Evolutionary conservation across 2,888 invertebrate genomes (phyloP).

Genomic region (Notocelia uddmanniana): DNA sequence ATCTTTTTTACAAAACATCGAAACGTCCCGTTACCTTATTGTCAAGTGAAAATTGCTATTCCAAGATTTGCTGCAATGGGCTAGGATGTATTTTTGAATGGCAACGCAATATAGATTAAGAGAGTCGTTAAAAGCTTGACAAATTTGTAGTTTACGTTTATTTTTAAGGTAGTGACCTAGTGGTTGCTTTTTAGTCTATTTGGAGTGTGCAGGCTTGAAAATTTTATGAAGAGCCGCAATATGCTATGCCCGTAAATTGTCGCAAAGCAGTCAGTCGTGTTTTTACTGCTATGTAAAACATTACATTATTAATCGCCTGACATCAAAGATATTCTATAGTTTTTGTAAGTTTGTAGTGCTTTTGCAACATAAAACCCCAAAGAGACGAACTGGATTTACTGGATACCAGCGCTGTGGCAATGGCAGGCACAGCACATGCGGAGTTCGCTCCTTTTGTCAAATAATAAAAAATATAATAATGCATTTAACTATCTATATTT

Average conservation of each 20-base stretch:
- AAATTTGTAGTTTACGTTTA: slow-evolving; percentile 25
- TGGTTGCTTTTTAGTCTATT: not conserved
- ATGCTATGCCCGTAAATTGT: not conserved
- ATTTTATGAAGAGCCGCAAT: not conserved
- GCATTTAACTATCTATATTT: too few relatives aligned
- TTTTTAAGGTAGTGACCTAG: slow-evolving; percentile 26
- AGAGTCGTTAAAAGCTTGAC: slow-evolving; percentile 28
- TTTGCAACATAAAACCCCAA: too few relatives aligned
- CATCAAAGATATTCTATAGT: too few relatives aligned
- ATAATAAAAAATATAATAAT: too few relatives aligned
- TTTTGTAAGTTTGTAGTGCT: too few relatives aligned
- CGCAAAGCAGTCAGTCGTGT: not conserved
- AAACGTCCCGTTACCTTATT: slow-evolving; percentile 34
- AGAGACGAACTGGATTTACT: too few relatives aligned
- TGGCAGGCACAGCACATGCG: too few relatives aligned
- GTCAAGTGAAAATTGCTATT: not conserved
- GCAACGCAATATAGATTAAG: slow-evolving; percentile 13
- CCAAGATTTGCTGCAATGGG: not conserved
- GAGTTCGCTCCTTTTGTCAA: too few relatives aligned
- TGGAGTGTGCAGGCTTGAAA: not conserved
- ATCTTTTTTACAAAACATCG: slow-evolving; percentile 25
- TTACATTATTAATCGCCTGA: too few relatives aligned
- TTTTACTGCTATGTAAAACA: not conserved
- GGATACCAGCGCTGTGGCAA: too few relatives aligned
- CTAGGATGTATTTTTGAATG: not conserved